Evolutionary conservation across 2,113 vertebrate species (phyloP).

Genomic region (Toxotes jaculatrix): DNA sequence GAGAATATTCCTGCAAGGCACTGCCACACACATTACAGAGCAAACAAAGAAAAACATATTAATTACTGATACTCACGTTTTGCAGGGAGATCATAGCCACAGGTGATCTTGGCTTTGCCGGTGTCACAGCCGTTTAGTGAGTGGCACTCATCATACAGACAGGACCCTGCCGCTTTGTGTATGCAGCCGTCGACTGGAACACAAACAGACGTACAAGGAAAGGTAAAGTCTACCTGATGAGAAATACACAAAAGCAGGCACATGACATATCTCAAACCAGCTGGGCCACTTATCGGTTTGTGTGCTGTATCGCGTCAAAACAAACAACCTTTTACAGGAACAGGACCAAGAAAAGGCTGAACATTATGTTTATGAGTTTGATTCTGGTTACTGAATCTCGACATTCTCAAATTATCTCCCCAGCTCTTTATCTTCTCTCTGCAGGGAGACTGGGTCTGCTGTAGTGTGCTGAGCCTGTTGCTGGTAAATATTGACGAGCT

Average conservation of each 20-base stretch:
- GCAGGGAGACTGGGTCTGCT: constrained; percentile 48
- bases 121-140: constrained; percentile 95
- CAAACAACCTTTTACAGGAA: constrained; percentile 50
- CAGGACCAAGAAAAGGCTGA: background rate
- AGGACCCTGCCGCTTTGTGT: constrained; percentile 95
- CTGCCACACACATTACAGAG: constrained; percentile 4
- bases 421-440: constrained; percentile 38
- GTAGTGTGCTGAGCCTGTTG: constrained; percentile 61
- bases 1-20: constrained; percentile 30
- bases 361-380: constrained; percentile 27
- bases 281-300: constrained; percentile 42
- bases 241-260: constrained; percentile 18
- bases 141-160: constrained; percentile 93
- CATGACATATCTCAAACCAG: constrained; percentile 30
- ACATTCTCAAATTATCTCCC: constrained; percentile 41
- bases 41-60: constrained; percentile 36
- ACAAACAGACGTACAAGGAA: constrained; percentile 61
- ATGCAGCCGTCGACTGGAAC: constrained; percentile 96
- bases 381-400: constrained; percentile 36
- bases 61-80: constrained; percentile 90
- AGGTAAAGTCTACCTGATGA: constrained; percentile 45
- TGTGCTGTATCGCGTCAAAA: constrained; percentile 56
- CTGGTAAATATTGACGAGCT: constrained; percentile 82
- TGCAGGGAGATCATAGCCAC: constrained; percentile 96
- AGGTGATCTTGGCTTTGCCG: constrained; percentile 96